These are phyloP conservation scores for Sorex araneus DNA, from an alignment of 2,113 vertebrate species.

Conservation along the genomic window DNA sequence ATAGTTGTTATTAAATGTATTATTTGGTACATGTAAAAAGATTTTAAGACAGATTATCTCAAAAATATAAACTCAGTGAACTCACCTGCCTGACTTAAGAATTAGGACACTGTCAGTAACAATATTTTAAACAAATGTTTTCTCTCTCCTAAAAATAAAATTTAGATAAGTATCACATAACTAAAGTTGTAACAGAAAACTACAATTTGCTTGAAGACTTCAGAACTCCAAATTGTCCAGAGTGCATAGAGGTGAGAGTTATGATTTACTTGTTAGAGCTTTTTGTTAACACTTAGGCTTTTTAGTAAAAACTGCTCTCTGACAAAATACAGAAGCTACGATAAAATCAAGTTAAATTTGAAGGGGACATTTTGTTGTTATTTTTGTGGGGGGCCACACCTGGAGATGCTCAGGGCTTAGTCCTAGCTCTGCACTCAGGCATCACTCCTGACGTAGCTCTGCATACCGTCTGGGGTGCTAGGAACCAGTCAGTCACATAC, in stretches of 20 bases:
- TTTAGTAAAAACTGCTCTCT: neutral
- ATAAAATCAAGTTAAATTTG: conserved; percentile 3
- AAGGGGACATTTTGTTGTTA: conserved; percentile 48
- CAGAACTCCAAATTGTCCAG: conserved; percentile 62
- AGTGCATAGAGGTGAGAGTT: conserved; percentile 88
- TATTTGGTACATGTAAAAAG: conserved; percentile 42
- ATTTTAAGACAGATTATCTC: conserved; percentile 41
- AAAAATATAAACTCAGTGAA: conserved; percentile 30
- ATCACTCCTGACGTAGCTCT: too few species aligned
- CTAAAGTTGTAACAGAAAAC: conserved; percentile 85
- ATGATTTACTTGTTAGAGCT: conserved; percentile 55
- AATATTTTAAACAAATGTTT: conserved; percentile 61
- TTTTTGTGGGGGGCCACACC: conserved; percentile 36
- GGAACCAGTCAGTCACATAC: too few species aligned
- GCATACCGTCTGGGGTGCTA: too few species aligned
- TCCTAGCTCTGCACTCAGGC: too few species aligned
- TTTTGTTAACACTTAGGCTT: neutral
- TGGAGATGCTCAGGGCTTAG: neutral
- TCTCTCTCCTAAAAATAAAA: conserved; percentile 78
- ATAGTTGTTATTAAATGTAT: conserved; percentile 4
- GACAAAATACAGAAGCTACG: neutral
- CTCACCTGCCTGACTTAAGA: conserved; percentile 25
- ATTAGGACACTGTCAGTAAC: conserved; percentile 55
- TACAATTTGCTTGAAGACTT: conserved; percentile 86
- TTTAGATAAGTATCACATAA: conserved; percentile 90